A percentile compares a stretch with the other conserved stretches of the same genome.
phyloP scores from a whole-genome alignment of 2,888 invertebrate genomes.

The Meghimatium bilineatum region DNA sequence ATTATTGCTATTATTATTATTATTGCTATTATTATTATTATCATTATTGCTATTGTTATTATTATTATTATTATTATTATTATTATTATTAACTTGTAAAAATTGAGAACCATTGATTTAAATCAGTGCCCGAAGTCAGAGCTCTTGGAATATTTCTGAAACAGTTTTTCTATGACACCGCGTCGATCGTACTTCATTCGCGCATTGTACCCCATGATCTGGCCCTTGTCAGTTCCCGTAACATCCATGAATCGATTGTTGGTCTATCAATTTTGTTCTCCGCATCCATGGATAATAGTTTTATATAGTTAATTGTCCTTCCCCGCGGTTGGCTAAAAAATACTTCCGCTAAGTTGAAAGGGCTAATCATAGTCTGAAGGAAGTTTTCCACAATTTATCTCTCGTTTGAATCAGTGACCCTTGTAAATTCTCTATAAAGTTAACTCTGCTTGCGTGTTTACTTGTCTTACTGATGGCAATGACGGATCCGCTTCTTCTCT shows the following conservation, averaged over 20 bases:
- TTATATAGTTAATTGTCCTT: not conserved
- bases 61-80: too few relatives aligned
- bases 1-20: too few relatives aligned
- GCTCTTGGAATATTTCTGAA: not conserved
- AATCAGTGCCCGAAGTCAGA: slow-evolving; percentile 1
- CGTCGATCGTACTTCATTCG: slow-evolving; percentile 5
- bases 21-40: too few relatives aligned
- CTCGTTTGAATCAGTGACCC: too few relatives aligned
- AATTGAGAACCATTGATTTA: not conserved
- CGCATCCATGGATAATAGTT: not conserved
- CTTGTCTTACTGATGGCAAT: not conserved
- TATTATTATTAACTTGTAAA: too few relatives aligned
- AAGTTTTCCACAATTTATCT: too few relatives aligned
- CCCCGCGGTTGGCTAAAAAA: not conserved
- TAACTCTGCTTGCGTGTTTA: too few relatives aligned
- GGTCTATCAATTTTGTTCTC: not conserved
- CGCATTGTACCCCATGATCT: not conserved
- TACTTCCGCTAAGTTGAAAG: not conserved
- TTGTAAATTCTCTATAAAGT: too few relatives aligned
- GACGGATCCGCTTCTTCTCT: not conserved
- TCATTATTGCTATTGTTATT: too few relatives aligned
- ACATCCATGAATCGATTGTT: not conserved
- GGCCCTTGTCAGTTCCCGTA: not conserved
- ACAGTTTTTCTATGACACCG: slow-evolving; percentile 12
- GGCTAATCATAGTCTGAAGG: too few relatives aligned